These are phyloP conservation scores for Platyura marginata DNA, from an alignment of 1,140 invertebrate species.

Conservation along the genomic window DNA sequence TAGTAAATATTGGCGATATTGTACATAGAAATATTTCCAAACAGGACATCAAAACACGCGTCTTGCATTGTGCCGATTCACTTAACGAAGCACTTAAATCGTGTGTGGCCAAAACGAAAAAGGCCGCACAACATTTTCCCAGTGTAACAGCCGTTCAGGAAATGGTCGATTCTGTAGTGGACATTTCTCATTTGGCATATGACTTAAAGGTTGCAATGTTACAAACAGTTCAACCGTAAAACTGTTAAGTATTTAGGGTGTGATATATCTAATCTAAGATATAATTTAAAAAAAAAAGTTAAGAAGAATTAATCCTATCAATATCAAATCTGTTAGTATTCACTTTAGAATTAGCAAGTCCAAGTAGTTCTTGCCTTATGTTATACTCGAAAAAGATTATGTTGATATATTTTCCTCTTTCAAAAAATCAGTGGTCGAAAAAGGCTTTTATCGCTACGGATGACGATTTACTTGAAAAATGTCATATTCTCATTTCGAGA, in stretches of 20 bases:
- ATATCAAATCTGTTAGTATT: too few species aligned
- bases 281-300: too few species aligned
- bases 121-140: conserved; percentile 76
- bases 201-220: conserved; percentile 51
- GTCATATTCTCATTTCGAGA: too few species aligned
- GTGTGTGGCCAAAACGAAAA: conserved; percentile 74
- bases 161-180: conserved; percentile 80
- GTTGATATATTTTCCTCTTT: too few species aligned
- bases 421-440: too few species aligned
- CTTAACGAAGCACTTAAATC: conserved; percentile 67
- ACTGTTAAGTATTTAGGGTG: neutral
- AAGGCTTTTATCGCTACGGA: too few species aligned
- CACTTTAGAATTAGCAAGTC: too few species aligned
- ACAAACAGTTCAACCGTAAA: conserved; percentile 24
- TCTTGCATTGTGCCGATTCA: conserved; percentile 61
- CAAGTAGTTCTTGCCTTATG: too few species aligned
- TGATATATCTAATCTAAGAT: neutral
- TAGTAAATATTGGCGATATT: conserved; percentile 86
- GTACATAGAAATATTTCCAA: conserved; percentile 63
- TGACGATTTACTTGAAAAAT: too few species aligned
- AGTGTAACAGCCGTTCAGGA: conserved; percentile 76
- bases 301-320: too few species aligned
- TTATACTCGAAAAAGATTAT: too few species aligned
- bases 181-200: conserved; percentile 57
- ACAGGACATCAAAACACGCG: conserved; percentile 47